Evolutionary conservation across 2,113 vertebrate species (phyloP), one percentile per base, ranked within the genome.

Genomic region (Formicarius rufipectus): DNA sequence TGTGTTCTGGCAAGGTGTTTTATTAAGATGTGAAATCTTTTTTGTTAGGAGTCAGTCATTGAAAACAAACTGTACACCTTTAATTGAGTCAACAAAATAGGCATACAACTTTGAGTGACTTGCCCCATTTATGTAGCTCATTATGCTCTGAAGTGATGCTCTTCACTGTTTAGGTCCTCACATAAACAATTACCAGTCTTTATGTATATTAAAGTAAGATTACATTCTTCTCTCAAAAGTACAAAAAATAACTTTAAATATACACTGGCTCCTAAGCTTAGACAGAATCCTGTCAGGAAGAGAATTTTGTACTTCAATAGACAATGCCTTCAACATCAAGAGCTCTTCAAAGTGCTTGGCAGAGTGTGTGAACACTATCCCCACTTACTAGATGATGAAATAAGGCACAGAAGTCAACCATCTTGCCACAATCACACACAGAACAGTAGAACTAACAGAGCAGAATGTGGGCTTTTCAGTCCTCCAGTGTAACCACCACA

Each of bases 361-460:
- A 76, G 49, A 75, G 45, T 6, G 2, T 21, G 21, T 39, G 47
- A 73, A 59, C 13, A 9, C 84, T 25, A 88, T 91, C 84, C 89
- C 79, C 63, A 30, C 81, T 71, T 82, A 50, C 35, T 3, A 71
- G 45, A 72, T 40, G 73, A 88, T 30, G 78, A 93, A 93, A 91
- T 96, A 97, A 97, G 96, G 93, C 96, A 97, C 97, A 79, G 49
- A 91, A 60, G 66, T 95, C 86, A 93, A 39, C 67, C 49, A 45
- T 84, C 53, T 91, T 44, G 67, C 82, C 71, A 53, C 62, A 55
- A 66, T 80, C 83, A 84, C n/a, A 53, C 10, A 72, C 31, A 60
- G 22, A 71, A n/a, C 6, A n/a, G 76, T 3, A 90, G 66, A 84
- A 74, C 31, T 12, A 89, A 45, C 33, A 86, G 53, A 85, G 50